Conservation (phyloP, 53 echinoderm and acorn worm genomes). For the Glandiceps talaboti region DNA sequence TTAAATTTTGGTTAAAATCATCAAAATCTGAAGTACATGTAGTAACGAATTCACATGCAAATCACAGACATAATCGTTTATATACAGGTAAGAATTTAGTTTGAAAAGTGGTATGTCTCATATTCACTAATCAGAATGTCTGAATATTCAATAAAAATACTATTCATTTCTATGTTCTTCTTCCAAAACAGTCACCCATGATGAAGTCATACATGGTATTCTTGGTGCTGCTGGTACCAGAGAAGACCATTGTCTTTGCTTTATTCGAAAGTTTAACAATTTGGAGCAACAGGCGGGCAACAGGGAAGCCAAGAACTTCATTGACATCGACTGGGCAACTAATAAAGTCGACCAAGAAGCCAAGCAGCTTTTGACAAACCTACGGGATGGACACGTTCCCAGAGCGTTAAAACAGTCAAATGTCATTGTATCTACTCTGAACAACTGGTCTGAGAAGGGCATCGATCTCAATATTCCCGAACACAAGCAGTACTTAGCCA, state of each 20-base stretch:
- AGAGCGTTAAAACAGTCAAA: slow-evolving; percentile 9
- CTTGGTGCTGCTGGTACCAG: slow-evolving; percentile 2
- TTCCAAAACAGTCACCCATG: slow-evolving; percentile 35
- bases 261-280: slow-evolving; percentile 23
- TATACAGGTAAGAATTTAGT: no score
- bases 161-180: no score
- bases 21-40: no score
- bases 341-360: slow-evolving; percentile 22
- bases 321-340: slow-evolving; percentile 16
- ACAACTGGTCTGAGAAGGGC: slow-evolving; percentile 26
- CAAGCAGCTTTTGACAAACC: slow-evolving; percentile 16
- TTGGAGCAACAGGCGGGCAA: slow-evolving; percentile 12
- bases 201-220: slow-evolving; percentile 27
- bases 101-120: no score
- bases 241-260: slow-evolving; percentile 31
- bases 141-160: no score
- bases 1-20: no score
- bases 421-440: slow-evolving; percentile 14
- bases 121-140: no score
- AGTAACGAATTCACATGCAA: no score
- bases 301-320: slow-evolving; percentile 21
- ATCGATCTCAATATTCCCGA: slow-evolving; percentile 11
- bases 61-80: no score
- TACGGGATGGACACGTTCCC: slow-evolving; percentile 16
- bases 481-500: slow-evolving; percentile 15